These are phyloP conservation scores for Calvadosia cruxmelitensis DNA, from an alignment of 30 jellyfish, hydroid and myxozoan genomes.

Conservation along the genomic window DNA sequence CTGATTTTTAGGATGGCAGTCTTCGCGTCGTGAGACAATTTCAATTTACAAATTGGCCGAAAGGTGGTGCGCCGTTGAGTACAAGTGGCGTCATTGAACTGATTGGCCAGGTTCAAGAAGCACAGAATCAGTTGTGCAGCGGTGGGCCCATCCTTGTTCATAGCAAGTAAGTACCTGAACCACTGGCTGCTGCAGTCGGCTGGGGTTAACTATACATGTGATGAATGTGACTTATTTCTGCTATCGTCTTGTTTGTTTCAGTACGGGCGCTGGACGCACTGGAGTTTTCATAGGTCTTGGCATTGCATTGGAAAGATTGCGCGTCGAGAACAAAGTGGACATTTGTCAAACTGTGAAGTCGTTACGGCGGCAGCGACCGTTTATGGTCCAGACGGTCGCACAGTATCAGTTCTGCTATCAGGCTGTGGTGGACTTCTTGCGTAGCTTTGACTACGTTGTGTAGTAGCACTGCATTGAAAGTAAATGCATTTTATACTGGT, in stretches of 20 bases:
- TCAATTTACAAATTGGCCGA: slow-evolving; percentile 76
- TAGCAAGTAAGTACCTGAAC: slow-evolving; percentile 53
- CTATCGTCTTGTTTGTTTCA: neutral
- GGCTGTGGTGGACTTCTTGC: slow-evolving; percentile 55
- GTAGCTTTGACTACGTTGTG: slow-evolving; percentile 52
- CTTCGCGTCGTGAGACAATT: slow-evolving; percentile 59
- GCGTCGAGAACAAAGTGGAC: slow-evolving; percentile 59
- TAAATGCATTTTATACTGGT: no score
- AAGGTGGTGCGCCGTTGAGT: slow-evolving; percentile 56
- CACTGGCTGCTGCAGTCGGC: neutral
- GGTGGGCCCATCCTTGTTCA: slow-evolving; percentile 75
- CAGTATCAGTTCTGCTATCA: slow-evolving; percentile 82
- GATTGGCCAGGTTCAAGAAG: slow-evolving; percentile 80
- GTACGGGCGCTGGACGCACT: slow-evolving; percentile 83
- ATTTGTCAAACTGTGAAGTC: slow-evolving; percentile 75
- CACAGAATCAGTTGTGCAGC: slow-evolving; percentile 20
- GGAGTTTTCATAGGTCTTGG: slow-evolving; percentile 77
- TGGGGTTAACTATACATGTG: no score
- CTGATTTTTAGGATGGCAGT: slow-evolving; percentile 47
- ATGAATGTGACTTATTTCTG: neutral
- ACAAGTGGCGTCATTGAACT: slow-evolving; percentile 70
- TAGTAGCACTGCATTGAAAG: no score
- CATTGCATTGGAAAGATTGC: slow-evolving; percentile 70
- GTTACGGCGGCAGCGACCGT: slow-evolving; percentile 71
- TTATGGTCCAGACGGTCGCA: slow-evolving; percentile 75